phyloP scores from a whole-genome alignment of 2,888 invertebrate genomes.

The Bedellia somnulentella region DNA sequence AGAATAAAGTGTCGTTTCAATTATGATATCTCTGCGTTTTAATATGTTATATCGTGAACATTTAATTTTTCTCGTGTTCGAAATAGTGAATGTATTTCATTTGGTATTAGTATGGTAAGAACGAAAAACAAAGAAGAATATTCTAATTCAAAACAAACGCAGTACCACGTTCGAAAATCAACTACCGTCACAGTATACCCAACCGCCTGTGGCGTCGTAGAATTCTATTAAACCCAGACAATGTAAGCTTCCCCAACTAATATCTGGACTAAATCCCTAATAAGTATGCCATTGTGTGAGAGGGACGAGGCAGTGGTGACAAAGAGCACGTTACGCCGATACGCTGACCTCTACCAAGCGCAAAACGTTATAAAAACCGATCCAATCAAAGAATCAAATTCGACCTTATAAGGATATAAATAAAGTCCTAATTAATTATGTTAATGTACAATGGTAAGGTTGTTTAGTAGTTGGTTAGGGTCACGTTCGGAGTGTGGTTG shows the following conservation, averaged over 20 bases:
- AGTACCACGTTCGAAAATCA: too few relatives aligned
- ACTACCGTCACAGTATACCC: conserved; percentile 30
- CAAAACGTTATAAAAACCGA: conserved; percentile 8
- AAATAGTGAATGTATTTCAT: too few relatives aligned
- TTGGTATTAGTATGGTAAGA: too few relatives aligned
- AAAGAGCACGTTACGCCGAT: conserved; percentile 60
- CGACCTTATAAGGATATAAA: too few relatives aligned
- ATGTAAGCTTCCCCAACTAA: conserved; percentile 58
- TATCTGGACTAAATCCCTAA: conserved; percentile 63
- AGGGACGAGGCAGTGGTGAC: conserved; percentile 52
- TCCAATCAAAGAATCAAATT: conserved; percentile 1
- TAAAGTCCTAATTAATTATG: too few relatives aligned
- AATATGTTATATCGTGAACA: too few relatives aligned
- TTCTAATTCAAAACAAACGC: too few relatives aligned
- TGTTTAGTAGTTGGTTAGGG: conserved; percentile 11
- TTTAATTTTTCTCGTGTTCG: too few relatives aligned
- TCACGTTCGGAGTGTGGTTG: conserved; percentile 42
- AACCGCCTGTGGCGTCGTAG: conserved; percentile 46
- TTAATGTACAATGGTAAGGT: too few relatives aligned
- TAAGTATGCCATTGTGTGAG: conserved; percentile 62
- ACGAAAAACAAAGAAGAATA: too few relatives aligned
- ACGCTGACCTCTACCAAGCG: conserved; percentile 18
- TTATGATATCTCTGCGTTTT: too few relatives aligned
- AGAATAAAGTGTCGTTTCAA: too few relatives aligned
- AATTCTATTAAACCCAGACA: conserved; percentile 60